Evolutionary conservation across 1,140 invertebrate genomes (phyloP).

Genomic region (Drosophila dunni): DNA sequence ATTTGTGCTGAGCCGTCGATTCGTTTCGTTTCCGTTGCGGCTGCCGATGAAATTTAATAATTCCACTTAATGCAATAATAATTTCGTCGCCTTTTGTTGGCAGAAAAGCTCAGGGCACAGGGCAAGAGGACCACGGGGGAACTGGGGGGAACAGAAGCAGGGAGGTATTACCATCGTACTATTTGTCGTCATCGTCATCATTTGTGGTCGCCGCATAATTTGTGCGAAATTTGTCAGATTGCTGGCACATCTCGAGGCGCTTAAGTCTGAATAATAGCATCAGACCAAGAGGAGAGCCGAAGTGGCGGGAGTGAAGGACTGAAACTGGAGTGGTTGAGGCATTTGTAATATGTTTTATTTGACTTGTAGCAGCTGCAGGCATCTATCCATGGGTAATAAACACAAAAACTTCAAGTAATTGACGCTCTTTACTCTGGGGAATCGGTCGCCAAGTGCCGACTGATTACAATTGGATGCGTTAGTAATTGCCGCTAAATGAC

Average conservation of each 20-base stretch:
- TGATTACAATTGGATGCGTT: constrained; percentile 54
- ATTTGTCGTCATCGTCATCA: constrained; percentile 62
- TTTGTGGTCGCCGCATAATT: constrained; percentile 78
- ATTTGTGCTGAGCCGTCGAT: constrained; percentile 68
- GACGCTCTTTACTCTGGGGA: constrained; percentile 41
- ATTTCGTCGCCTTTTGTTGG: constrained; percentile 67
- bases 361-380: constrained; percentile 77
- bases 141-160: neutral
- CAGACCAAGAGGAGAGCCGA: neutral
- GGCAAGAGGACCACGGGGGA: neutral
- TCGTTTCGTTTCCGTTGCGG: constrained; percentile 47
- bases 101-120: neutral
- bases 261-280: constrained; percentile 75
- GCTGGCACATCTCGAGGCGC: constrained; percentile 68
- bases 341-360: constrained; percentile 82
- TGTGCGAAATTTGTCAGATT: constrained; percentile 83
- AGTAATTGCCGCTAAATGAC: constrained; percentile 50
- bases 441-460: neutral
- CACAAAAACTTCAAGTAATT: constrained; percentile 55
- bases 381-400: constrained; percentile 66
- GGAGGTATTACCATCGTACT: constrained; percentile 14
- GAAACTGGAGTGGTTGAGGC: constrained; percentile 31
- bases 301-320: neutral
- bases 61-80: constrained; percentile 84
- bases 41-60: constrained; percentile 80